Evolutionary conservation across 2,888 invertebrate genomes (phyloP).

Genomic region (Hypomecis punctinalis): DNA sequence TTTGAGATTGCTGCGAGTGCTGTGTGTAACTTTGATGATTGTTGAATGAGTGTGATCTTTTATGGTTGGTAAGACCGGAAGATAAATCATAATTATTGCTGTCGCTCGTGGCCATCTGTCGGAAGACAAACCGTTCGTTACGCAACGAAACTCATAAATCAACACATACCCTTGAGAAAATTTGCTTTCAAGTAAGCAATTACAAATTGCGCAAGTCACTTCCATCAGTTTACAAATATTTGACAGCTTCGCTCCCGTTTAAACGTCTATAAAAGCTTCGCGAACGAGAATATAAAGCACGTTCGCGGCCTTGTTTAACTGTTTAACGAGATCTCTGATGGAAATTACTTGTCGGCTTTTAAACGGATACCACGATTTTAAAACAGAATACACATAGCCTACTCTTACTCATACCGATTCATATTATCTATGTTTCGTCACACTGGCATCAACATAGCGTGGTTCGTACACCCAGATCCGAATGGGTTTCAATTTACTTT

Average conservation of each 20-base stretch:
- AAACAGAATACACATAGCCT: constrained; percentile 14
- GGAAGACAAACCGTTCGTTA: constrained; percentile 41
- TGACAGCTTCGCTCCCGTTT: constrained; percentile 50
- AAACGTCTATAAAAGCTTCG: constrained; percentile 48
- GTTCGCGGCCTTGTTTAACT: constrained; percentile 26
- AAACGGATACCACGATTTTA: constrained; percentile 18
- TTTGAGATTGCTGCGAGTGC: constrained; percentile 85
- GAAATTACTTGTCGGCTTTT: constrained; percentile 18
- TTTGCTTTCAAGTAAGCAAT: constrained; percentile 43
- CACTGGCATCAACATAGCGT: constrained; percentile 10
- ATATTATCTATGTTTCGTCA: neutral
- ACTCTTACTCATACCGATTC: constrained; percentile 2
- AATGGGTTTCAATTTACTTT: constrained; percentile 49
- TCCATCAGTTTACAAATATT: constrained; percentile 50
- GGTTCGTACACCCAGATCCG: constrained; percentile 50
- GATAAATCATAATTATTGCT: constrained; percentile 80
- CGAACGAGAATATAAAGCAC: constrained; percentile 33
- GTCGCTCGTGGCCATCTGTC: constrained; percentile 88
- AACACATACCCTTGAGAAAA: constrained; percentile 40
- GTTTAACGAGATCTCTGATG: constrained; percentile 20
- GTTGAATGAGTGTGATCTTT: constrained; percentile 89
- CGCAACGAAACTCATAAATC: constrained; percentile 43
- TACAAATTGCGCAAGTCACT: constrained; percentile 44
- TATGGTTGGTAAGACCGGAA: constrained; percentile 86
- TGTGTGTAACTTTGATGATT: constrained; percentile 89